Evolutionary conservation across 1,140 invertebrate species (phyloP).

Genomic region (Arion vulgaris): DNA sequence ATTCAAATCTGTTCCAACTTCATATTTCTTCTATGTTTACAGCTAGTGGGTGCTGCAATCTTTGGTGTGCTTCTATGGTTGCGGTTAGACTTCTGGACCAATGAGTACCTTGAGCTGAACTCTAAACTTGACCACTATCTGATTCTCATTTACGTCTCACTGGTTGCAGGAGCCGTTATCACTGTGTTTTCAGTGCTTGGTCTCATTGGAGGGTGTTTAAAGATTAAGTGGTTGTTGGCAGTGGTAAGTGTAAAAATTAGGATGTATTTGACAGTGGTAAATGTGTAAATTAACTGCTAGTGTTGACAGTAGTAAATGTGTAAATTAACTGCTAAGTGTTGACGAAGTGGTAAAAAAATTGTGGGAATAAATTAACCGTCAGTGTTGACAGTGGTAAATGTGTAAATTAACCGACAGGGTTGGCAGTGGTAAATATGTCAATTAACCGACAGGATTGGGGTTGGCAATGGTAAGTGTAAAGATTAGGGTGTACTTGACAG

Average conservation of each 20-base stretch:
- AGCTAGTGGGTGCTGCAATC: slow-evolving; percentile 46
- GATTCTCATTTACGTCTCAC: slow-evolving; percentile 42
- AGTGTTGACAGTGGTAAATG: too few relatives aligned
- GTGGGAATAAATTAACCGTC: too few relatives aligned
- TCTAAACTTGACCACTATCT: slow-evolving; percentile 37
- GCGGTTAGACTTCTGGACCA: slow-evolving; percentile 47
- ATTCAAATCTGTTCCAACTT: too few relatives aligned
- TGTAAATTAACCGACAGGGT: too few relatives aligned
- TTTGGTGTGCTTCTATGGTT: slow-evolving; percentile 49
- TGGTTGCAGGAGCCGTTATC: slow-evolving; percentile 40
- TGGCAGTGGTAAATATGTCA: too few relatives aligned
- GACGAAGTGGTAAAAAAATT: too few relatives aligned
- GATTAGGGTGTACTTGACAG: too few relatives aligned
- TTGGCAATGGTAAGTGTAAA: slow-evolving; percentile 48
- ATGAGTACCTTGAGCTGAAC: slow-evolving; percentile 43
- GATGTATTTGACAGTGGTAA: too few relatives aligned
- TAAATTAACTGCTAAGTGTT: not conserved
- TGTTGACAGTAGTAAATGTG: not conserved
- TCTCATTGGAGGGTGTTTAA: slow-evolving; percentile 35
- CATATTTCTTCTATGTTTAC: not conserved
- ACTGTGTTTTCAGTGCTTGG: slow-evolving; percentile 43
- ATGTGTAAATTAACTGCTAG: not conserved
- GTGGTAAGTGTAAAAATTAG: slow-evolving; percentile 49
- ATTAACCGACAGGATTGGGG: too few relatives aligned
- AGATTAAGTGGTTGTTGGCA: slow-evolving; percentile 40